phyloP scores from a whole-genome alignment of 2,797 vertebrate species.

The Acanthiza pusilla region DNA sequence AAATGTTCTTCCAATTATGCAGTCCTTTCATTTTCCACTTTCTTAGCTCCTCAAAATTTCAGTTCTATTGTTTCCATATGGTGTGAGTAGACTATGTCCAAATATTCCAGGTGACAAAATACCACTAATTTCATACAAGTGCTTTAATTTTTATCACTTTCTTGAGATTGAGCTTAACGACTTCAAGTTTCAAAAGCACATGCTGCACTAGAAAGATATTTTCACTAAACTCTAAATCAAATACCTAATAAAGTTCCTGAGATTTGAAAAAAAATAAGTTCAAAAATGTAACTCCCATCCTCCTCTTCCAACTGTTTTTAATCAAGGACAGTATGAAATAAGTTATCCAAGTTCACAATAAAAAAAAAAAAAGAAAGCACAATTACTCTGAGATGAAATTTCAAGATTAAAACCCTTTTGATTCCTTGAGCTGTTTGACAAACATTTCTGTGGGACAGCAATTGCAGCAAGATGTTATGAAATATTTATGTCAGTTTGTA shows the following conservation, averaged over 20 bases:
- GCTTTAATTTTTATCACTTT: constrained; percentile 33
- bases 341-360: background rate
- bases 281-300: background rate
- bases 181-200: constrained; percentile 2
- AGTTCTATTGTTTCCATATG: background rate
- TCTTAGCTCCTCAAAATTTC: background rate
- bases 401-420: constrained; percentile 7
- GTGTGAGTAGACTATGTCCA: background rate
- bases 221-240: constrained; percentile 2
- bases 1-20: constrained; percentile 7
- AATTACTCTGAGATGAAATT: background rate
- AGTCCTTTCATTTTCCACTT: background rate
- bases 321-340: constrained; percentile 28
- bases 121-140: background rate
- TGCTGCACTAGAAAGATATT: background rate
- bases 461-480: constrained; percentile 23
- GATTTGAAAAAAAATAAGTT: background rate
- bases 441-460: constrained; percentile 24
- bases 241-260: background rate
- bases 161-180: background rate
- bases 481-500: background rate
- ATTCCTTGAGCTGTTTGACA: constrained; percentile 8
- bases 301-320: constrained; percentile 34
- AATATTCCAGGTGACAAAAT: constrained; percentile 25
- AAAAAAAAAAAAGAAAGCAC: background rate